Evolutionary conservation across 2,888 invertebrate species (phyloP), one percentile per base, ranked within the genome.

Genomic region (Tiliacea citrago): DNA sequence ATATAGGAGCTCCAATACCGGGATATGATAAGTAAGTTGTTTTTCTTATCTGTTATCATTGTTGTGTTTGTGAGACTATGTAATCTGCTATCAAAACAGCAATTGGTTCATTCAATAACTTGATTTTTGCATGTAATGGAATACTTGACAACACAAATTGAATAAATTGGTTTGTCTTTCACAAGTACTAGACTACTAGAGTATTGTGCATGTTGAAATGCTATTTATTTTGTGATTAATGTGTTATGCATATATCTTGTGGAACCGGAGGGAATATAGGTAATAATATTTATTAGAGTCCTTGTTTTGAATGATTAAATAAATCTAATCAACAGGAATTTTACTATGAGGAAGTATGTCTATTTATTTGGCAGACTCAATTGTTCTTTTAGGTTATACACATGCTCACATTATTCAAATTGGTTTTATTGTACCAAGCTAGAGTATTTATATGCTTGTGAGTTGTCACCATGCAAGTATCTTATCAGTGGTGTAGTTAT

Each of bases 1-100:
- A 91, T 72, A 79, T 93, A 66, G 91, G 91, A 70, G 90, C 92
- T 65, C 93, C 95, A 1, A 91, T 93, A 86, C 91, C 93, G 29
- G 94, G 93, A 66, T 95, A 94, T 92, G 96, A 96, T 73, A 93
- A 91, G 96, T 96, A 71, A 92, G 93, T 89, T 21, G 47, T 61
- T 68, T 13, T 66, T 65, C 73, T 53, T 73, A 71, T 78, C 68
- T 53, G 35, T 63, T 84, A 76, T 68, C 45, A 63, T 63, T 67
- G 49, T 42, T 58, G 16, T 53, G 65, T 76, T 75, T 75, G 75
- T 75, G 42, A 47, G 68, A 82, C 55, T 3, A 29, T 68, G 18
- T 68, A 61, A 70, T 84, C 68, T 62, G 57, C n/a, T 53, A 66
- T 69, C 29, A 68, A 67, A 76, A 81, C 53, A 66, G n/a, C 67